Base-by-base conservation (phyloP, 2,888 invertebrate species). In the Perithous albicinctus region DNA sequence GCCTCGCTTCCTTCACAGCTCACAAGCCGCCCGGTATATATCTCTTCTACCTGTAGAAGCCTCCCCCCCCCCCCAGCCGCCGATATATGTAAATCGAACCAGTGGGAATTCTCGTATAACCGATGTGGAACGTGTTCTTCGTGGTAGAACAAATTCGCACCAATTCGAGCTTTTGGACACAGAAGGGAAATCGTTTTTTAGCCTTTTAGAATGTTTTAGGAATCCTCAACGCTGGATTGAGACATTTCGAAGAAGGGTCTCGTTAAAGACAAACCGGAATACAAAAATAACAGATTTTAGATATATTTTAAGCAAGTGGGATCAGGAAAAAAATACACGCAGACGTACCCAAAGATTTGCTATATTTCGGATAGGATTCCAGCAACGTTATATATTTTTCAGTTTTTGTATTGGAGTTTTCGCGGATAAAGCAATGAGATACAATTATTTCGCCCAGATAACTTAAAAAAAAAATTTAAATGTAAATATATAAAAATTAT, bases 1-100 rank as follows among this genome's bases (percentile, higher is more conserved):
- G 75, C 59, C 69, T 66, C 73, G 70, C 56, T 75, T 63, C 26
- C 32, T 72, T 32, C n/a, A 26, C 35, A 51, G 77, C 43, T 48
- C 51, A n/a, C 38, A 41, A 2, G 32, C 48, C 46, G 43, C 23
- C 26, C 15, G 8, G 2, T 20, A n/a, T n/a, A n/a, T n/a, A n/a
- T n/a, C n/a, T n/a, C n/a, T 18, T 51, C 18, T 46, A 12, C 51
- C 51, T 51, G 7, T 2, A 18, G 10, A 3, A 26, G 6, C 43
- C 12, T 12, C 46, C 1, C 7, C 3, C 18, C 66, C n/a, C 35
- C 48, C 10, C 20, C 35, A 38, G 78, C 69, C 59, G 56, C 59
- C 32, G 59, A 59, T 59, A 82, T 82, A 82, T 82, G 82, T 66
- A 78, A 82, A 82, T 82, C 70, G 64, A 64, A 72, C 72, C 73